Evolutionary conservation across 1,140 invertebrate species (phyloP).

Genomic region (Eurosta solidaginis): DNA sequence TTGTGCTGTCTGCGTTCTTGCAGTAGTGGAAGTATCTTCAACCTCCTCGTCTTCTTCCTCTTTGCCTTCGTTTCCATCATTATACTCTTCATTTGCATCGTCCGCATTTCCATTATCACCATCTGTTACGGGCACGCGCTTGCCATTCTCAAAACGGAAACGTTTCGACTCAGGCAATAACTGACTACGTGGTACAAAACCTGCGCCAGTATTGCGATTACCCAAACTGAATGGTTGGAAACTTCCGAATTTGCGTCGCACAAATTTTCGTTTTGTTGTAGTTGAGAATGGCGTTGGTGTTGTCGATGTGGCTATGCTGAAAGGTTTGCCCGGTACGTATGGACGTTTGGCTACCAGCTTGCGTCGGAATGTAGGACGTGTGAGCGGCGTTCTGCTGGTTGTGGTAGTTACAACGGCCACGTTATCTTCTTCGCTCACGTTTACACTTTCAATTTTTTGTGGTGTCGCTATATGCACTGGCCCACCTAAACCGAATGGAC

Average conservation of each 20-base stretch:
- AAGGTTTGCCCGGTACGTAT: conserved; percentile 30
- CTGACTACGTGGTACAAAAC: conserved; percentile 47
- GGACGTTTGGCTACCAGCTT: conserved; percentile 51
- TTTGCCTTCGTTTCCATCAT: conserved; percentile 62
- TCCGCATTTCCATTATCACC: conserved; percentile 2
- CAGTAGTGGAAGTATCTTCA: conserved; percentile 17
- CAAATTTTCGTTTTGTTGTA: conserved; percentile 43
- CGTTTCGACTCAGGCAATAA: conserved; percentile 44
- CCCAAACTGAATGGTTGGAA: conserved; percentile 53
- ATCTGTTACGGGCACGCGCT: not conserved
- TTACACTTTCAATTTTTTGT: not conserved
- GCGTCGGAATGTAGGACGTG: conserved; percentile 46
- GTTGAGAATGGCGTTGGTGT: conserved; percentile 28
- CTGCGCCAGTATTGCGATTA: conserved; percentile 46
- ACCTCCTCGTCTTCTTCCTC: conserved; percentile 56
- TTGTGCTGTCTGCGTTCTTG: not conserved
- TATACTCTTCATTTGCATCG: conserved; percentile 40
- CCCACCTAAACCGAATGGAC: not conserved
- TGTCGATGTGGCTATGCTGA: conserved; percentile 31
- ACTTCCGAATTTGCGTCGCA: conserved; percentile 50
- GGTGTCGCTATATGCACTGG: not conserved
- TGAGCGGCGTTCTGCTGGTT: not conserved
- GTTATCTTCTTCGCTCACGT: not conserved
- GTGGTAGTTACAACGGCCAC: not conserved
- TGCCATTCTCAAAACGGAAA: conserved; percentile 38